Conservation (phyloP, 2,113 vertebrate genomes). For the Tupaia chinensis region DNA sequence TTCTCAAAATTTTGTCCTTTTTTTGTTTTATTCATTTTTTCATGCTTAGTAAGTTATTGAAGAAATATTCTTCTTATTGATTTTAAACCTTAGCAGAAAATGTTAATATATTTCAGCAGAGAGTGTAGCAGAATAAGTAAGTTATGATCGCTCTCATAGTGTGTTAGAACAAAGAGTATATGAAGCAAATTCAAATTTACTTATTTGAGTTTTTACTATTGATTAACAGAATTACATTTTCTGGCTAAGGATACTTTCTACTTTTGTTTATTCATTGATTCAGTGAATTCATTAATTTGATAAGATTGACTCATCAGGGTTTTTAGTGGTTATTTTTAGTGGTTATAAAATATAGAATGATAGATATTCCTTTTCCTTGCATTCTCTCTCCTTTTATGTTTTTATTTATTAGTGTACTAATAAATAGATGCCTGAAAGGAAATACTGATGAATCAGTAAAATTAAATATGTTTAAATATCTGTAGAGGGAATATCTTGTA, state of each 20-base stretch:
- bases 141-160: background rate
- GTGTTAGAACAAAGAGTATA: conserved; percentile 12
- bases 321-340: too few relatives aligned
- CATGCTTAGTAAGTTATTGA: conserved; percentile 24
- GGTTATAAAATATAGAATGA: background rate
- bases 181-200: conserved; percentile 16
- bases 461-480: background rate
- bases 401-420: background rate
- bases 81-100: conserved; percentile 24
- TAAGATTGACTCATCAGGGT: background rate
- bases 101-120: conserved; percentile 49
- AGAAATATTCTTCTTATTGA: conserved; percentile 53
- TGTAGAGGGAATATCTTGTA: background rate
- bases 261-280: background rate
- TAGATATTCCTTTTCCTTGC: background rate
- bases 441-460: background rate
- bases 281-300: background rate
- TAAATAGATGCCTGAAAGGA: background rate
- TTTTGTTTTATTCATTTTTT: conserved; percentile 45
- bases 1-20: conserved; percentile 51
- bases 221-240: background rate
- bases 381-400: background rate
- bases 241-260: background rate
- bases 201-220: background rate
- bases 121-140: conserved; percentile 60